A percentile compares a stretch with the other conserved stretches of the same genome.
Evolutionary conservation across 2,888 invertebrate species (phyloP).

Genomic region (Apotomis capreana): DNA sequence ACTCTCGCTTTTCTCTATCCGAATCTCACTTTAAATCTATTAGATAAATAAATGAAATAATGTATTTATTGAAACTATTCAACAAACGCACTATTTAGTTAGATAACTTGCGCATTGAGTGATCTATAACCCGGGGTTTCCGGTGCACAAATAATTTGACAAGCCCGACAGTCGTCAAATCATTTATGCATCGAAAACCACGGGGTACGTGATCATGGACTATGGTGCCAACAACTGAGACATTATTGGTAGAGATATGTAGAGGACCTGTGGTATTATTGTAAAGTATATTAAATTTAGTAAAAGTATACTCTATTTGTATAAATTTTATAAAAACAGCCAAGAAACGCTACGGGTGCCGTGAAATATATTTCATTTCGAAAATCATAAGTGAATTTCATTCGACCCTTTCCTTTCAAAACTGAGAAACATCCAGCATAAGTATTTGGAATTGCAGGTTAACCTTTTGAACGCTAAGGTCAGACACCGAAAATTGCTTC

Average conservation of each 20-base stretch:
- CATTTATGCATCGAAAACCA: constrained; percentile 40
- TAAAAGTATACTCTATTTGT: constrained; percentile 70
- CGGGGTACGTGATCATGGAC: too few species aligned
- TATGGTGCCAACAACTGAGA: constrained; percentile 70
- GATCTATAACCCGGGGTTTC: constrained; percentile 36
- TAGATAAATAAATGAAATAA: constrained; percentile 43
- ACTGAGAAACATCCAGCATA: neutral
- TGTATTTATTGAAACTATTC: constrained; percentile 32
- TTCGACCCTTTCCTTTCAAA: constrained; percentile 29
- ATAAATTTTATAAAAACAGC: constrained; percentile 78
- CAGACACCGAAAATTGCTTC: too few species aligned
- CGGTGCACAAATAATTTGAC: too few species aligned
- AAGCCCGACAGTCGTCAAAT: too few species aligned
- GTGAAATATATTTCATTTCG: constrained; percentile 80
- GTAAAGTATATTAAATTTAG: constrained; percentile 55
- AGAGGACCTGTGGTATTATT: constrained; percentile 65
- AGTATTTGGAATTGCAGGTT: neutral
- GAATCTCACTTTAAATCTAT: constrained; percentile 73
- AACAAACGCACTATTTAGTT: constrained; percentile 31
- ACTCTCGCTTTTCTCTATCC: constrained; percentile 67
- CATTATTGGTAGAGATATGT: constrained; percentile 50
- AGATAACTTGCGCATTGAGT: constrained; percentile 44
- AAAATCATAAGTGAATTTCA: constrained; percentile 63
- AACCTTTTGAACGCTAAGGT: too few species aligned
- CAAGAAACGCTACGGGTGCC: constrained; percentile 84